A percentile compares a stretch with the other conserved stretches of the same genome.
Evolutionary conservation across 2,888 invertebrate species (phyloP).

Genomic region (Plebejus melissa): DNA sequence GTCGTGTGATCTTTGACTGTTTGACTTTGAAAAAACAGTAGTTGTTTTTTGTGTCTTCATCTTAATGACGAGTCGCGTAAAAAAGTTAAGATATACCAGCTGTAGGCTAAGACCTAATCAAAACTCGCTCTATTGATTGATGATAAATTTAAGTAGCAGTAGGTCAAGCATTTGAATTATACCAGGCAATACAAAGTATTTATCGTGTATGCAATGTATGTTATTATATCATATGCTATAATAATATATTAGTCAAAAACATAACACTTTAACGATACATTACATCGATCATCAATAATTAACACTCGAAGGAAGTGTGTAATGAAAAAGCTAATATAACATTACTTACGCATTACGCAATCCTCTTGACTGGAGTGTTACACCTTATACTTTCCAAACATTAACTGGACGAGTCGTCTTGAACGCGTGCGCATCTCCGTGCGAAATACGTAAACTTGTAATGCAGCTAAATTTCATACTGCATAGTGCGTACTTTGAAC

Average conservation of each 20-base stretch:
- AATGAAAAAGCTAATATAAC: constrained; percentile 10
- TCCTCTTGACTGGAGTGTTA: constrained; percentile 13
- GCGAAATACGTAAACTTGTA: background rate
- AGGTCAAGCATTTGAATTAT: background rate
- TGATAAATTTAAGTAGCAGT: too few relatives aligned
- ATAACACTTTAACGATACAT: constrained; percentile 12
- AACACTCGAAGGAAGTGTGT: constrained; percentile 13
- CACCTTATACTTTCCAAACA: constrained; percentile 25
- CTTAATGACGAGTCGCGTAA: too few relatives aligned
- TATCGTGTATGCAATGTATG: background rate
- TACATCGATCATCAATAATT: constrained; percentile 14
- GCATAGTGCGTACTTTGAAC: too few relatives aligned
- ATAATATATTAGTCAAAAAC: background rate
- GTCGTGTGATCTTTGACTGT: background rate
- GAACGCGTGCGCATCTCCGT: constrained; percentile 16
- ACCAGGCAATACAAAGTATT: background rate
- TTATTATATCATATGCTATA: background rate
- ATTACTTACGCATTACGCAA: too few relatives aligned
- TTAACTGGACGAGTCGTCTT: constrained; percentile 17
- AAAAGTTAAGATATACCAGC: too few relatives aligned
- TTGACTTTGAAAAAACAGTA: background rate
- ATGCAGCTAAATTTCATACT: background rate
- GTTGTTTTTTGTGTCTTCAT: too few relatives aligned
- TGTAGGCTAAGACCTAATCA: too few relatives aligned
- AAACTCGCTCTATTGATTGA: too few relatives aligned